Base-by-base conservation (phyloP, 2,888 invertebrate species). In the Eupithecia subfuscata region DNA sequence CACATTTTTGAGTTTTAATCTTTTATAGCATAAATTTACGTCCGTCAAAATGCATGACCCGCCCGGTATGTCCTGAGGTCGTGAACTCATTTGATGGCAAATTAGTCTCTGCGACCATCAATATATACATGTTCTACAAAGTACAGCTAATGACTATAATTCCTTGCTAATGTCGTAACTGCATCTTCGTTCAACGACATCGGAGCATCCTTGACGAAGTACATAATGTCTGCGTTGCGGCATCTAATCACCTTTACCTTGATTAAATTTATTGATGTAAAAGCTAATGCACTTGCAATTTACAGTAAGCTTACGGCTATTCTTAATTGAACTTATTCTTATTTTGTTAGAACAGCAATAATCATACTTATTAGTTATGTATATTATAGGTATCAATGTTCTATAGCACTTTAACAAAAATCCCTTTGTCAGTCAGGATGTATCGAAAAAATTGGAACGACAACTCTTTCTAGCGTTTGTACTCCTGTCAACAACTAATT, bases 121-220 rank as follows among this genome's bases (percentile, higher is more conserved):
- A 22, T 70, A 70, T 52, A 34, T 70, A 60, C 25, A 60, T 40
- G n/a, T 40, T 71, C 48, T 64, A 65, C 52, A 64, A 69, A 71
- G 34, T 69, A 75, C 72, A 71, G 72, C 65, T 75, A 75, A 75
- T 73, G 73, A 67, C 75, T 70, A 75, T 73, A 75, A 70, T 70
- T 37, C 18, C 18, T 25, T 70, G 75, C 52, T 70, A 73, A 73
- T 75, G 60, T 70, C 12, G 45, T 75, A 75, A 72, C 75, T 69
- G 75, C 52, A 71, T 70, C 64, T 72, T 70, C 56, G 73, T 73
- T 75, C 69, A 64, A 60, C 56, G 52, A 64, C 52, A 16, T 43
- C 56, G 18, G 64, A 64, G 22, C 64, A 12, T 64, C 34, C 64
- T 30, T 34, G 64, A 34, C 18, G 30, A 11, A 30, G 56, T 34